Conservation (phyloP, 2,113 vertebrate genomes). For the Pteropus alecto region DNA sequence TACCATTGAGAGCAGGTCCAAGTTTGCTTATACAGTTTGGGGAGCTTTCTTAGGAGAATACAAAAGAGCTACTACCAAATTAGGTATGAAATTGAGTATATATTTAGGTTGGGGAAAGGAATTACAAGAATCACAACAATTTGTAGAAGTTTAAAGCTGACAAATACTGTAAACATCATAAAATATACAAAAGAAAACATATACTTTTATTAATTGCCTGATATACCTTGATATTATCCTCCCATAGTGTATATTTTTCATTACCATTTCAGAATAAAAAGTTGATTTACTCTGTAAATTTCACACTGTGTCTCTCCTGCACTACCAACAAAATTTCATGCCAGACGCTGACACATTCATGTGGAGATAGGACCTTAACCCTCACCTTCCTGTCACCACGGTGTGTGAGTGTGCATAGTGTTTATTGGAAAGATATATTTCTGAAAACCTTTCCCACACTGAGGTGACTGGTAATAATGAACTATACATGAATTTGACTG, state of each 20-base stretch:
- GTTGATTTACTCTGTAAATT: background rate
- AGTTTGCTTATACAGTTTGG: background rate
- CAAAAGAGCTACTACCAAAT: background rate
- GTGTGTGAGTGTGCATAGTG: rapidly evolving
- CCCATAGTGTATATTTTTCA: background rate
- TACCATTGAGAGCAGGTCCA: background rate
- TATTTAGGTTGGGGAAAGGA: background rate
- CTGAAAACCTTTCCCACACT: background rate
- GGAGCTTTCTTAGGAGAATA: background rate
- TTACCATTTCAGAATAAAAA: background rate
- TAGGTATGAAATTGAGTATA: background rate
- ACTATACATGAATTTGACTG: background rate
- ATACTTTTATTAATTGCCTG: background rate
- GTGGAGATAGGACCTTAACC: background rate
- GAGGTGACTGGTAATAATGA: background rate
- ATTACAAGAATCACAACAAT: background rate
- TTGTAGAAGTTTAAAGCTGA: constrained; percentile 1
- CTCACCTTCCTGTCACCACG: background rate
- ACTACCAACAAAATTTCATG: background rate
- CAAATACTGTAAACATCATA: background rate
- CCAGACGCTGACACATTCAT: background rate
- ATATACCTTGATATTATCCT: background rate
- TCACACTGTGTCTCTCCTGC: background rate
- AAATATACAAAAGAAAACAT: background rate
- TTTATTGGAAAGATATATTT: background rate